These are phyloP conservation scores for Sinocyclocheilus anophthalmus DNA, from an alignment of 2,113 vertebrate genomes.

Conservation along the genomic window DNA sequence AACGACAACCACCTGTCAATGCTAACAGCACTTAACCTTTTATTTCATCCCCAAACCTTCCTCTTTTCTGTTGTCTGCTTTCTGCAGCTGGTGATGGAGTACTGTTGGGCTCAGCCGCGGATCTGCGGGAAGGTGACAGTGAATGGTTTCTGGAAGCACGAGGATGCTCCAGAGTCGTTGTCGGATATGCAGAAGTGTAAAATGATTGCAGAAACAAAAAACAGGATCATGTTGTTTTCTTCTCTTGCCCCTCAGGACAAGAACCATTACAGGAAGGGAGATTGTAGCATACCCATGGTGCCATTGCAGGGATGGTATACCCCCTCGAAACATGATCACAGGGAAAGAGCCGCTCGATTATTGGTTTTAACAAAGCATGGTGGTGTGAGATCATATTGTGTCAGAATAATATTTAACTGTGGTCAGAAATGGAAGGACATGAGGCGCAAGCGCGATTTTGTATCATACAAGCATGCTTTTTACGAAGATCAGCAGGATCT, in stretches of 20 bases:
- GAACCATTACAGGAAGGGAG: constrained; percentile 91
- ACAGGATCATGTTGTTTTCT: neutral
- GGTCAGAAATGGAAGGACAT: neutral
- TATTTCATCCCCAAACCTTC: neutral
- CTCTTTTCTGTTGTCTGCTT: neutral
- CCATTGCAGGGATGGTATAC: constrained; percentile 90
- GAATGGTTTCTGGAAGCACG: neutral
- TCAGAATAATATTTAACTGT: neutral
- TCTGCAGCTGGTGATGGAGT: constrained; percentile 90
- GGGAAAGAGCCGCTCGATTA: constrained; percentile 66
- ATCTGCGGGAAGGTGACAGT: constrained; percentile 89
- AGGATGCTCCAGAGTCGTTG: too few relatives aligned
- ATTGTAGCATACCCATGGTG: constrained; percentile 90
- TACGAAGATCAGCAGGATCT: neutral
- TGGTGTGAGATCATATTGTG: neutral
- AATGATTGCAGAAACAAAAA: neutral
- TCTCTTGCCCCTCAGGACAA: constrained; percentile 77
- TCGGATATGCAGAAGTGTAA: neutral
- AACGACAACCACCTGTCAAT: neutral
- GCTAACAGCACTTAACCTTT: neutral
- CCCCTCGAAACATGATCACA: constrained; percentile 93
- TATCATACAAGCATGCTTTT: neutral
- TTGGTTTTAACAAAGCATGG: neutral
- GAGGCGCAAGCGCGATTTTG: too few relatives aligned
- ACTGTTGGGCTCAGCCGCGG: constrained; percentile 91